Evolutionary conservation across 2,888 invertebrate genomes (phyloP).

Genomic region (Tiliacea citrago): DNA sequence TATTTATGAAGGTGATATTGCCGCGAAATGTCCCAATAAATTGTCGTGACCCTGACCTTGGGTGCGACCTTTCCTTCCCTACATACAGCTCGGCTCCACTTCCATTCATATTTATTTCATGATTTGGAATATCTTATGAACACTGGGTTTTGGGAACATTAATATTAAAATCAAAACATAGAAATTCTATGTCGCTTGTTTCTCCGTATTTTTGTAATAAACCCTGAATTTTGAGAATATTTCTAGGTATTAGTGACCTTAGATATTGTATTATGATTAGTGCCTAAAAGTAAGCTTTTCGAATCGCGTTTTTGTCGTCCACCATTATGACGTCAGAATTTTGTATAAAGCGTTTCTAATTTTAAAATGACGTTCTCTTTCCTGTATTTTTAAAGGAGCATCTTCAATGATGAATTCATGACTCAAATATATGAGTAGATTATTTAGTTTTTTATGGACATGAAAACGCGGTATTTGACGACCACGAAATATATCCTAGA

Average conservation of each 20-base stretch:
- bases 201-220: constrained; percentile 41
- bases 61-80: constrained; percentile 15
- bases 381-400: neutral
- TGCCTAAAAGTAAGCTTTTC: constrained; percentile 62
- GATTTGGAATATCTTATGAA: constrained; percentile 41
- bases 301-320: constrained; percentile 45
- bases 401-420: neutral
- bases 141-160: constrained; percentile 66
- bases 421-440: neutral
- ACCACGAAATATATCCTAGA: constrained; percentile 54
- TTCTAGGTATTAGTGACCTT: constrained; percentile 48
- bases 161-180: constrained; percentile 56
- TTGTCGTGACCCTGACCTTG: constrained; percentile 45
- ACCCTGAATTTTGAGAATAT: constrained; percentile 35
- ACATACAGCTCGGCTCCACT: constrained; percentile 28
- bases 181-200: constrained; percentile 25
- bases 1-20: constrained; percentile 59
- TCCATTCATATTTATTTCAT: constrained; percentile 56
- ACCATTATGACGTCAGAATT: neutral
- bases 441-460: constrained; percentile 4
- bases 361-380: neutral
- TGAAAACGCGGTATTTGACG: constrained; percentile 46
- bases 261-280: constrained; percentile 58
- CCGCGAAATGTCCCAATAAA: constrained; percentile 56
- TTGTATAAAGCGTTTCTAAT: neutral